Evolutionary conservation across 2,113 vertebrate genomes (phyloP).

Genomic region (Globicephala melas): DNA sequence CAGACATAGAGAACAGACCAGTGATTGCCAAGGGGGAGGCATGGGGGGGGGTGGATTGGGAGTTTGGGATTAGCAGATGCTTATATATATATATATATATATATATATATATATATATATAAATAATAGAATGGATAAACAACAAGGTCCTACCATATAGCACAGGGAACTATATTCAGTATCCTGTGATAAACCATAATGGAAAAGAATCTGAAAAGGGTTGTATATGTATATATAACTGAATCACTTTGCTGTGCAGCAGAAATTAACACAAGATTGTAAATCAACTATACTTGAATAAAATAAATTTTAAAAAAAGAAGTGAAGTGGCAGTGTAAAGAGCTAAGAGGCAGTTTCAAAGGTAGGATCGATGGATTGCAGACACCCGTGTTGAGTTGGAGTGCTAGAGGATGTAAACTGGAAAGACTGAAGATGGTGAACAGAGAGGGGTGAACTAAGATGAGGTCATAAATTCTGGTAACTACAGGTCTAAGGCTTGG

Average conservation of each 20-base stretch:
- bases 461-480: neutral
- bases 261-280: neutral
- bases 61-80: too few species aligned
- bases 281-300: neutral
- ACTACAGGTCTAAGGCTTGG: neutral
- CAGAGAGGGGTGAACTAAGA: neutral
- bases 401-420: neutral
- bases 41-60: rapidly evolving
- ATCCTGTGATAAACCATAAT: neutral
- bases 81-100: too few species aligned
- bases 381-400: rapidly evolving
- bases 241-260: neutral
- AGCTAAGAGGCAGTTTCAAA: neutral
- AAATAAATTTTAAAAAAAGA: neutral
- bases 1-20: neutral
- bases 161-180: neutral
- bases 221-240: neutral
- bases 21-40: neutral
- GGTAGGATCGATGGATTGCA: neutral
- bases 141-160: neutral
- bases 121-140: neutral
- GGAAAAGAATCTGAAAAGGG: neutral
- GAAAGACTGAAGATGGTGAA: neutral
- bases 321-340: neutral
- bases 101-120: too few species aligned